Conservation (phyloP, 1,140 invertebrate genomes). For the Lordiphosa mommai region DNA sequence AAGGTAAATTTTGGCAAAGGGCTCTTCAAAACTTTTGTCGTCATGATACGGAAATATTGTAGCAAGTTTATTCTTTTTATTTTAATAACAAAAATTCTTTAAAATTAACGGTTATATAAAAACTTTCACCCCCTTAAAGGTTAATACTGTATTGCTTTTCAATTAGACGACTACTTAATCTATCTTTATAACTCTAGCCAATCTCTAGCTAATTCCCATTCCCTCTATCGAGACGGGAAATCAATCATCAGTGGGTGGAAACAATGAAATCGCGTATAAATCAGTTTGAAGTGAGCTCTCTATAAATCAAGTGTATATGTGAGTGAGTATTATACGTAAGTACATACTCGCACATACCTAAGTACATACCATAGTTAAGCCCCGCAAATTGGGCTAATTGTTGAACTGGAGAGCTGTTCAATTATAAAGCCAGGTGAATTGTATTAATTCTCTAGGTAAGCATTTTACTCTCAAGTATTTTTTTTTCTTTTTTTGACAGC, state of each 20-base stretch:
- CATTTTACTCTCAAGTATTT: background rate
- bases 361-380: background rate
- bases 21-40: too few species aligned
- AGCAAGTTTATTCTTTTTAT: background rate
- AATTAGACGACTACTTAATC: background rate
- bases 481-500: constrained; percentile 6
- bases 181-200: constrained; percentile 26
- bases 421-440: background rate
- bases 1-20: background rate
- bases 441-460: background rate
- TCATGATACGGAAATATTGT: too few species aligned
- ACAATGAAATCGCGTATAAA: constrained; percentile 48
- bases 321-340: constrained; percentile 3
- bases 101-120: too few species aligned
- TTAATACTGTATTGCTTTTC: background rate
- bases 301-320: constrained; percentile 45
- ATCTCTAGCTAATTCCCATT: constrained; percentile 15
- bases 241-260: constrained; percentile 42
- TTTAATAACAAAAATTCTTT: too few species aligned
- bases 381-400: background rate
- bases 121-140: background rate
- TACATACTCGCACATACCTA: background rate
- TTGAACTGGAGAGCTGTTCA: background rate
- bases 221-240: constrained; percentile 29
- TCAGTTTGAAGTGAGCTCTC: constrained; percentile 47